These are phyloP conservation scores for Pseudomyrmex flavicornis DNA, from an alignment of 1,140 invertebrate species.

Conservation along the genomic window DNA sequence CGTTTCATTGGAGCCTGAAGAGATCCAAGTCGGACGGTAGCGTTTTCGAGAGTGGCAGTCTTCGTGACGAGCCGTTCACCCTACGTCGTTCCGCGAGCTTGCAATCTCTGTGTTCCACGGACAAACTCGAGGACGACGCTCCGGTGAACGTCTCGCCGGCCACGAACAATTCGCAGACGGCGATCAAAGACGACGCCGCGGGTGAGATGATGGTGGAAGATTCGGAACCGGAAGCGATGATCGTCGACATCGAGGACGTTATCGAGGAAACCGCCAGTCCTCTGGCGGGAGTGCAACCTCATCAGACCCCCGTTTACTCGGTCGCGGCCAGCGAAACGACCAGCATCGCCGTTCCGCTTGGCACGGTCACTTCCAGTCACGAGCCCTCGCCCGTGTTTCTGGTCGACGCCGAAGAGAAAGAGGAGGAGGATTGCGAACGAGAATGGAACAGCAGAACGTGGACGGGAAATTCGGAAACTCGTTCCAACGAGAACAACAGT, in stretches of 20 bases:
- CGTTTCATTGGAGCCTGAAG: conserved; percentile 81
- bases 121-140: conserved; percentile 23
- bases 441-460: conserved; percentile 9
- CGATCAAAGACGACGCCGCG: conserved; percentile 64
- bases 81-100: conserved; percentile 89
- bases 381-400: conserved; percentile 76
- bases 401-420: conserved; percentile 71
- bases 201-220: conserved; percentile 80
- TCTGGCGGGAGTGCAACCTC: conserved; percentile 87
- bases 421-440: conserved; percentile 42
- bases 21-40: conserved; percentile 91
- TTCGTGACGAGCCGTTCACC: conserved; percentile 67
- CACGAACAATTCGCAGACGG: conserved; percentile 73
- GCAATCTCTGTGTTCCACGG: conserved; percentile 32
- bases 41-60: conserved; percentile 82
- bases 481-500: conserved; percentile 53
- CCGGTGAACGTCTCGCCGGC: not conserved
- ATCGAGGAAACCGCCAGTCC: conserved; percentile 86
- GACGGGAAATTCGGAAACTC: not conserved
- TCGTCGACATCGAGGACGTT: conserved; percentile 85
- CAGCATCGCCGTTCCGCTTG: conserved; percentile 80
- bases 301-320: conserved; percentile 89
- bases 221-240: conserved; percentile 85
- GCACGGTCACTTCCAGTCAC: conserved; percentile 78
- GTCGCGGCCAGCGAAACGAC: conserved; percentile 84